Conservation (phyloP, 1,140 invertebrate genomes). For the Marisa cornuarietis region DNA sequence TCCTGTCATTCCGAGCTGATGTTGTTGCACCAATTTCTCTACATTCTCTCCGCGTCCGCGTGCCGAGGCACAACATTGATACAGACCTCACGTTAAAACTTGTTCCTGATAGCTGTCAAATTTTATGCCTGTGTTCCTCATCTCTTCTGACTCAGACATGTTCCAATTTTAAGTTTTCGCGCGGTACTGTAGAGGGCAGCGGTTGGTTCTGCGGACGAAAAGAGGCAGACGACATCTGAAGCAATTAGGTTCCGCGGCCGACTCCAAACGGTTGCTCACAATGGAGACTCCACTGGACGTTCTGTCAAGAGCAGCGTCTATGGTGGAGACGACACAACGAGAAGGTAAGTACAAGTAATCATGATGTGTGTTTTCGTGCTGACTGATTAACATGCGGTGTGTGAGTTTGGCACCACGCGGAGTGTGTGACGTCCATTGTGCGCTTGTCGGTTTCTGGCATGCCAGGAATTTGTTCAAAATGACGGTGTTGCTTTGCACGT, state of each 20-base stretch:
- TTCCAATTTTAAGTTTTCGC: conserved; percentile 16
- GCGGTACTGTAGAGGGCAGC: not conserved
- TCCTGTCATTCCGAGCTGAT: conserved; percentile 27
- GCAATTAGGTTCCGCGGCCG: conserved; percentile 15
- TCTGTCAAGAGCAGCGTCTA: conserved; percentile 87
- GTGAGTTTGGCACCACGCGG: conserved; percentile 16
- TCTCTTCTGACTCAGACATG: not conserved
- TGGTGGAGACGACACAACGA: conserved; percentile 71
- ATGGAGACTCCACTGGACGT: conserved; percentile 88
- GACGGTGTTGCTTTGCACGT: too few relatives aligned
- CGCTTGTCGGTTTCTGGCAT: conserved; percentile 5
- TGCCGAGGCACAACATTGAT: too few relatives aligned
- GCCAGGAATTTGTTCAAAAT: conserved; percentile 1
- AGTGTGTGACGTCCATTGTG: conserved; percentile 7
- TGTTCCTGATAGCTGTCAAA: too few relatives aligned
- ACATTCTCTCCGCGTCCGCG: conserved; percentile 9
- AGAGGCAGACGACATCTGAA: conserved; percentile 23
- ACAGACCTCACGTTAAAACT: too few relatives aligned
- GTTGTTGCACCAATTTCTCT: conserved; percentile 16
- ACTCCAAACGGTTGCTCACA: conserved; percentile 8
- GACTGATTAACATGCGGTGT: not conserved
- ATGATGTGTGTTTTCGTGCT: too few relatives aligned
- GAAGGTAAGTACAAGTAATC: conserved; percentile 32
- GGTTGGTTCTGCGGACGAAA: conserved; percentile 2
- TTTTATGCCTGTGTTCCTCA: too few relatives aligned